A percentile compares a stretch with the other conserved stretches of the same genome.
Evolutionary conservation across 2,797 vertebrate genomes (phyloP).

Genomic region (Champsocephalus esox): DNA sequence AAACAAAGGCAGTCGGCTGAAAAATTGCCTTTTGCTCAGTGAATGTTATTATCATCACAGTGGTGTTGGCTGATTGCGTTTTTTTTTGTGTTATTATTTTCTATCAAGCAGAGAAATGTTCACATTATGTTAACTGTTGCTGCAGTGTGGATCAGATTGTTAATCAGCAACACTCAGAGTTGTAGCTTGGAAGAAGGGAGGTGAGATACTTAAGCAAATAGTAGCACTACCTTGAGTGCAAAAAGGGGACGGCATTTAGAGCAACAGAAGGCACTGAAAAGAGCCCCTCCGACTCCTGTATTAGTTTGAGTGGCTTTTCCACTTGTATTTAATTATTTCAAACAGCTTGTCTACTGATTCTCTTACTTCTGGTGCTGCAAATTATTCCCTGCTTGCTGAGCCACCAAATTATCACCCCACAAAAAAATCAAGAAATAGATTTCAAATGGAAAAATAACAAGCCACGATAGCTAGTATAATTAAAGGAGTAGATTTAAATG

Average conservation of each 20-base stretch:
- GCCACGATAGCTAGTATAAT: neutral
- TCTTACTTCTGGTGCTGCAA: constrained; percentile 44
- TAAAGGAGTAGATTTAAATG: neutral
- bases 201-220: constrained; percentile 41
- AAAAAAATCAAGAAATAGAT: neutral
- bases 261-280: constrained; percentile 42
- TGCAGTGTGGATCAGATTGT: constrained; percentile 58
- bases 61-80: constrained; percentile 60
- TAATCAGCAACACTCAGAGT: constrained; percentile 51
- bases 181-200: constrained; percentile 31
- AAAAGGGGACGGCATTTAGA: constrained; percentile 42
- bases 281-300: constrained; percentile 41
- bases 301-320: constrained; percentile 36
- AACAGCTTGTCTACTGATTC: constrained; percentile 51
- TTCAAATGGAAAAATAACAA: neutral
- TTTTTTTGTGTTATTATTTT: constrained; percentile 65
- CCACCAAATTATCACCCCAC: neutral
- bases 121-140: constrained; percentile 64
- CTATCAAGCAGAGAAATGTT: constrained; percentile 66
- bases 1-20: constrained; percentile 78
- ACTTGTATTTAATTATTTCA: constrained; percentile 54
- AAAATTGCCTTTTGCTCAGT: constrained; percentile 76
- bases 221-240: constrained; percentile 40
- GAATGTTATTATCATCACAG: constrained; percentile 70
- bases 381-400: constrained; percentile 65